phyloP scores from a whole-genome alignment of 1,140 invertebrate genomes.

The Aradophagus sp. region DNA sequence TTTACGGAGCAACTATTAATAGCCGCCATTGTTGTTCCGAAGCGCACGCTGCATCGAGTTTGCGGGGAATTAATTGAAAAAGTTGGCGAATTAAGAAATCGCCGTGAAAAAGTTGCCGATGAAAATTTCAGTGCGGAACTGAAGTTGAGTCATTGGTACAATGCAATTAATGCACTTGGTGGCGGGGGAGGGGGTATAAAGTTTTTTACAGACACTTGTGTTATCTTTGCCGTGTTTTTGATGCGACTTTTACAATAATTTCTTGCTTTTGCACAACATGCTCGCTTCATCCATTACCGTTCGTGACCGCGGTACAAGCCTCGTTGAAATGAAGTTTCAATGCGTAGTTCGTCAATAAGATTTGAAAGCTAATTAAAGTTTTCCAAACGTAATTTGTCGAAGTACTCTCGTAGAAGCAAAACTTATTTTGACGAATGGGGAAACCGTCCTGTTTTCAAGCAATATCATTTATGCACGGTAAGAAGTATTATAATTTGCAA shows the following conservation, averaged over 20 bases:
- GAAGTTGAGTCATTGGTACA: too few species aligned
- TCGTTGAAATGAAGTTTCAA: constrained; percentile 51
- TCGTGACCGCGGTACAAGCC: constrained; percentile 14
- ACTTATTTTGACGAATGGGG: constrained; percentile 20
- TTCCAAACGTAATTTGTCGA: constrained; percentile 52
- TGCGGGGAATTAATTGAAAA: too few species aligned
- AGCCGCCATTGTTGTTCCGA: constrained; percentile 30
- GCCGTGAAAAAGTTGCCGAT: too few species aligned
- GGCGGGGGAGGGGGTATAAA: too few species aligned
- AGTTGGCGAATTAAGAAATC: too few species aligned
- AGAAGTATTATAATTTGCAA: too few species aligned
- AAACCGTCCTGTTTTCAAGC: background rate
- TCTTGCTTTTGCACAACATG: constrained; percentile 26
- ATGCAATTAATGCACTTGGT: too few species aligned
- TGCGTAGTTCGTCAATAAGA: constrained; percentile 61
- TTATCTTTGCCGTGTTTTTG: too few species aligned
- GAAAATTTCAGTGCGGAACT: too few species aligned
- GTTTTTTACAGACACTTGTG: too few species aligned
- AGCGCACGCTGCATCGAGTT: too few species aligned
- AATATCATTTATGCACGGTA: too few species aligned
- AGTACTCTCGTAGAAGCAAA: constrained; percentile 9
- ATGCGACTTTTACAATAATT: constrained; percentile 50
- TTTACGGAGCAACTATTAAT: constrained; percentile 44
- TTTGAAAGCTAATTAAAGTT: constrained; percentile 67
- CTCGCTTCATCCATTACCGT: constrained; percentile 54